phyloP scores from a whole-genome alignment of 2,888 invertebrate genomes.

The Chaitophorus viminalis region DNA sequence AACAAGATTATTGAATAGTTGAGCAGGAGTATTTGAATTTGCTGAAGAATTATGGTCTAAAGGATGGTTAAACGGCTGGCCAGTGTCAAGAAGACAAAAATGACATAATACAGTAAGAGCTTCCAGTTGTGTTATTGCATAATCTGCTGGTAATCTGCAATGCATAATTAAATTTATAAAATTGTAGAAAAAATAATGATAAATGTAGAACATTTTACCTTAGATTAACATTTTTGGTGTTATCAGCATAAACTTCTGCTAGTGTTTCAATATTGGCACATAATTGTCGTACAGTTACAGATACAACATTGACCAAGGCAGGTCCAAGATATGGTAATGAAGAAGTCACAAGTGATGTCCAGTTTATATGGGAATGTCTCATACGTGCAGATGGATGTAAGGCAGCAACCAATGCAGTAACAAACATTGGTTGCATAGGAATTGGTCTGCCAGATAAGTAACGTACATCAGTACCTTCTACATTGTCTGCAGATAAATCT shows the following conservation, averaged over 20 bases:
- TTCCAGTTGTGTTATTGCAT: slow-evolving; percentile 81
- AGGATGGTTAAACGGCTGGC: slow-evolving; percentile 73
- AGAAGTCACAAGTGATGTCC: slow-evolving; percentile 83
- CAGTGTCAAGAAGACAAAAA: slow-evolving; percentile 80
- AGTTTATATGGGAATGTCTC: slow-evolving; percentile 79
- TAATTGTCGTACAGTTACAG: slow-evolving; percentile 82
- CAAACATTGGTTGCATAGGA: slow-evolving; percentile 84
- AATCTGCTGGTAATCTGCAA: slow-evolving; percentile 74
- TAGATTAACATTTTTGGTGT: slow-evolving; percentile 53
- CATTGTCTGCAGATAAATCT: slow-evolving; percentile 40
- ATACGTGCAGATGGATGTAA: slow-evolving; percentile 70
- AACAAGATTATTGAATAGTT: slow-evolving; percentile 82
- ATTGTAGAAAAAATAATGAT: not conserved
- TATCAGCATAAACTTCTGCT: slow-evolving; percentile 66
- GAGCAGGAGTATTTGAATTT: slow-evolving; percentile 69
- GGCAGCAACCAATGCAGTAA: slow-evolving; percentile 81
- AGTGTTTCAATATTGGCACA: slow-evolving; percentile 80
- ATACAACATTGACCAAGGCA: slow-evolving; percentile 79
- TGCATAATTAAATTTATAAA: not conserved
- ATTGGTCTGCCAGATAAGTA: slow-evolving; percentile 75
- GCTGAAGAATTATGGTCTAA: slow-evolving; percentile 53
- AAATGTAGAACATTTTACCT: slow-evolving; percentile 29
- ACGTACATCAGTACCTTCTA: slow-evolving; percentile 66
- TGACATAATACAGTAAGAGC: slow-evolving; percentile 82
- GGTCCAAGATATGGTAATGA: slow-evolving; percentile 83